These are phyloP conservation scores for Lagocephalus sceleratus DNA, from an alignment of 2,797 vertebrate genomes.

Conservation along the genomic window DNA sequence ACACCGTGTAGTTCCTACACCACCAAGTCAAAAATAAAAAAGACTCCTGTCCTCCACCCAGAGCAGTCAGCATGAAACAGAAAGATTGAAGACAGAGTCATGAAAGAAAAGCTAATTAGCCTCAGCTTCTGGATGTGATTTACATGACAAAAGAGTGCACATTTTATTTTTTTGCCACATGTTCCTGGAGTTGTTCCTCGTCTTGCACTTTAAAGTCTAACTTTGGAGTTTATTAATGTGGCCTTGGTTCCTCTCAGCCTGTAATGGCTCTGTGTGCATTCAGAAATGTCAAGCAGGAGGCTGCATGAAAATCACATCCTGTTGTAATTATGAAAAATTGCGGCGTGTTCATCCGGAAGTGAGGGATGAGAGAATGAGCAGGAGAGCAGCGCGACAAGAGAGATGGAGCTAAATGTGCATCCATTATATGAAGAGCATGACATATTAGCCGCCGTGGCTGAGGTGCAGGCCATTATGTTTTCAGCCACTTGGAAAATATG, in stretches of 20 bases:
- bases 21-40: too few relatives aligned
- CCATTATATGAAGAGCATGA: conserved; percentile 40
- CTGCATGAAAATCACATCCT: conserved; percentile 55
- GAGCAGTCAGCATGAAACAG: too few relatives aligned
- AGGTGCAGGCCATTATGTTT: conserved; percentile 46
- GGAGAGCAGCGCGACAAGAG: conserved; percentile 4
- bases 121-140: too few relatives aligned
- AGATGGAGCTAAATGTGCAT: conserved; percentile 44
- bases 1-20: too few relatives aligned
- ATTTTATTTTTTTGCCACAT: background rate
- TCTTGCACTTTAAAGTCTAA: conserved; percentile 4
- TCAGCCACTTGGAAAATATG: conserved; percentile 55
- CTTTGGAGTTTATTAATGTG: conserved; percentile 13
- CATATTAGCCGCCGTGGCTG: conserved; percentile 33
- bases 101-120: too few relatives aligned
- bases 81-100: too few relatives aligned
- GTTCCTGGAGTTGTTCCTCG: too few relatives aligned
- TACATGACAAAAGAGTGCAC: background rate
- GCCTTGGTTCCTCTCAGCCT: conserved; percentile 9
- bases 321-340: conserved; percentile 67
- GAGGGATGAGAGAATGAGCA: conserved; percentile 34
- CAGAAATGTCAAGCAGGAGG: conserved; percentile 67
- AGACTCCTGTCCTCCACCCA: too few relatives aligned
- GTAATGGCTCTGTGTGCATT: conserved; percentile 37
- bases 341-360: conserved; percentile 48